phyloP scores from a whole-genome alignment of 2,113 vertebrate species.

The Calypte anna region DNA sequence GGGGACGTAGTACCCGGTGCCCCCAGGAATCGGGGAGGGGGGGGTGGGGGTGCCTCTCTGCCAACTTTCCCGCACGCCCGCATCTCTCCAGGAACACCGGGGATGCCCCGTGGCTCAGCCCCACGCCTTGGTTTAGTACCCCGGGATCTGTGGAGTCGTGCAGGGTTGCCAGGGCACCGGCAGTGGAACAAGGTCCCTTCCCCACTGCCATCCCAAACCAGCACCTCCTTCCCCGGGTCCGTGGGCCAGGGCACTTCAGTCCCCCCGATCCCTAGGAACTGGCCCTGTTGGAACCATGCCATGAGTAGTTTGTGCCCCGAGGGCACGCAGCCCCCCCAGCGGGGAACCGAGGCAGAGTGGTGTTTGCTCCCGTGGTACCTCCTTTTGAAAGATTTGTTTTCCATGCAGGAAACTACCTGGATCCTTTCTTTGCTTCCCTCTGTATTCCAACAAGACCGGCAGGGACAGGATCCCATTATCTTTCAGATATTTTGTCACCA shows the following conservation, averaged over 20 bases:
- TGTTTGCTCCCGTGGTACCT: neutral
- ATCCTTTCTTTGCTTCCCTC: neutral
- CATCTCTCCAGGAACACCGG: neutral
- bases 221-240: neutral
- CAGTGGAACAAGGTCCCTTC: neutral
- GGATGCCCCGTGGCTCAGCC: neutral
- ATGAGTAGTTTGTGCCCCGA: neutral
- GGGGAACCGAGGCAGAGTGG: accelerated
- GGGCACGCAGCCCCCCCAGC: neutral
- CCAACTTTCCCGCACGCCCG: slow-evolving; percentile 21
- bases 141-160: neutral
- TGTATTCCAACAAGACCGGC: neutral
- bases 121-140: accelerated
- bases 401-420: neutral
- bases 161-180: neutral
- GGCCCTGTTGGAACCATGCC: neutral
- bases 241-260: neutral
- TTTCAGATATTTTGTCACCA: neutral
- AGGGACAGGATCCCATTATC: neutral
- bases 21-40: neutral
- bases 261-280: neutral
- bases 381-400: neutral
- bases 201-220: neutral
- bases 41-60: neutral
- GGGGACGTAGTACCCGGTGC: neutral